A percentile compares a stretch with the other conserved stretches of the same genome.
Evolutionary conservation across 2,113 vertebrate species (phyloP).

Genomic region (Prietella phreatophila): DNA sequence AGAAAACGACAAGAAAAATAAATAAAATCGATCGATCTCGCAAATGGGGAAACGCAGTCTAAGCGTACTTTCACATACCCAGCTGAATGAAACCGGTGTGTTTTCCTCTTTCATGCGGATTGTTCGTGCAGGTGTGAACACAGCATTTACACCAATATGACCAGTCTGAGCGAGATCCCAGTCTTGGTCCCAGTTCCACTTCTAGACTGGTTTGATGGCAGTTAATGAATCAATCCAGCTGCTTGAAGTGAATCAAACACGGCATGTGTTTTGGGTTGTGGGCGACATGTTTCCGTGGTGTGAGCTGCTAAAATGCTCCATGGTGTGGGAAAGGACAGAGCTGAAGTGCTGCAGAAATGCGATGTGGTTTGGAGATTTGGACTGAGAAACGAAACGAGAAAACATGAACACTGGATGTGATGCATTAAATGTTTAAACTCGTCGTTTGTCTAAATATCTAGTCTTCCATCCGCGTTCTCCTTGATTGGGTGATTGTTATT

Average conservation of each 20-base stretch:
- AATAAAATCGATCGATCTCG: not conserved
- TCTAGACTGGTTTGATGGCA: not conserved
- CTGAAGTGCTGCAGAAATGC: not conserved
- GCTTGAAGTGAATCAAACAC: not conserved
- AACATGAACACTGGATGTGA: not conserved
- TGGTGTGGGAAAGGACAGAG: not conserved
- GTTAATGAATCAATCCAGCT: not conserved
- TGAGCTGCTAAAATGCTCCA: not conserved
- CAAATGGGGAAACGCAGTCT: not conserved
- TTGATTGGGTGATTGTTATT: not conserved
- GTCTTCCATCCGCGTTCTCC: not conserved
- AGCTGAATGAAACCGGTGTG: not conserved
- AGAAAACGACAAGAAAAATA: not conserved
- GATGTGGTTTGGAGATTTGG: not conserved
- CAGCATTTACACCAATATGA: not conserved
- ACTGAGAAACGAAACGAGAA: not conserved
- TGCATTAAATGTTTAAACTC: not conserved
- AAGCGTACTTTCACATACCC: not conserved
- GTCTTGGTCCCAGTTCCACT: not conserved
- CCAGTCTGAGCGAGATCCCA: not conserved
- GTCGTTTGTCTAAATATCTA: not conserved
- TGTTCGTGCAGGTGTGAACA: slow-evolving; percentile 24
- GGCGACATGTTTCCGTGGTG: not conserved
- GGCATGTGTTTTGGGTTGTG: not conserved
- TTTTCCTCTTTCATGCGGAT: not conserved